These are phyloP conservation scores for Halictus ligatus DNA, from an alignment of 2,888 invertebrate species.

Conservation along the genomic window DNA sequence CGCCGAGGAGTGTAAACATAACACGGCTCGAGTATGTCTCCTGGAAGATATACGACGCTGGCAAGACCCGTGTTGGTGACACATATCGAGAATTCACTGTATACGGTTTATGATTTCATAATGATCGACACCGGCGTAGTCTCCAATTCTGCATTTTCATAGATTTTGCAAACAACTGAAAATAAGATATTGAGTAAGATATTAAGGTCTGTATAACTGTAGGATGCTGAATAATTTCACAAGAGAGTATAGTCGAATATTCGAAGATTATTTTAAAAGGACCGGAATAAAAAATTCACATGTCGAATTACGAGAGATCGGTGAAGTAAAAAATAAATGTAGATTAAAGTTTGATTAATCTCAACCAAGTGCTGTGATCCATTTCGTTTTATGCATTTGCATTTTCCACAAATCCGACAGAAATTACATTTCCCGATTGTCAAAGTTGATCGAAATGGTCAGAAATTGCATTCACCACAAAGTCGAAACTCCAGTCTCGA, in stretches of 20 bases:
- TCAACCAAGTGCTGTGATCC: background rate
- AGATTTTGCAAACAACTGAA: background rate
- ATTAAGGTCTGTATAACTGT: background rate
- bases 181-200: background rate
- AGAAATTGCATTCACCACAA: background rate
- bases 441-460: background rate
- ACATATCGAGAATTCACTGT: too few species aligned
- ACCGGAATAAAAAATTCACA: background rate
- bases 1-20: too few species aligned
- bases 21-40: too few species aligned
- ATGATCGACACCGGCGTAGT: background rate
- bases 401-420: background rate
- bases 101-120: background rate
- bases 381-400: background rate
- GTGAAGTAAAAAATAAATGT: background rate
- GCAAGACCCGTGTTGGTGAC: too few species aligned
- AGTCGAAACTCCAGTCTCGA: background rate
- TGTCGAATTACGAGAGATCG: background rate
- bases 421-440: background rate
- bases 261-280: background rate
- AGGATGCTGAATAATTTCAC: background rate
- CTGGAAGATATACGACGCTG: too few species aligned
- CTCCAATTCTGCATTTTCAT: background rate
- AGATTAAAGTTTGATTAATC: background rate
- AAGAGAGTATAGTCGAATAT: background rate